Base-by-base conservation (phyloP, 2,797 vertebrate species). In the Gephyroberyx darwinii region DNA sequence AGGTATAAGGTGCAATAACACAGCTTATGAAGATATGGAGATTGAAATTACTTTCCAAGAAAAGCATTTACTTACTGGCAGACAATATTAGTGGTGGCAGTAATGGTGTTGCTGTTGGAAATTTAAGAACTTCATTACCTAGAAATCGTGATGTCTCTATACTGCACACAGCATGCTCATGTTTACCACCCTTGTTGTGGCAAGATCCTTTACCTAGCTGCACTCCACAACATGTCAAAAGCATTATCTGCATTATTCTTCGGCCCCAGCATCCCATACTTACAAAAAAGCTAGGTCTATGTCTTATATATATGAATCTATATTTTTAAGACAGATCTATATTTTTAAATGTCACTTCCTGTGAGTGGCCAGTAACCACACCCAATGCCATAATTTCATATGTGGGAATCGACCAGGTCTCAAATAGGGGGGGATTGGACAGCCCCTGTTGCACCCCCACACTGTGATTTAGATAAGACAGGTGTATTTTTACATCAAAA, bases 401-500 rank as follows among this genome's bases (percentile, higher is more conserved):
- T 35, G 33, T n/a, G 14, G 22, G 50, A 14, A 57, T 45, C 20
- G 8, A 35, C 3, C 20, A 17, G 53, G 10, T 59, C 30, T 41
- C 41, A 47, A 78, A 37, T 69, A 3, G 26, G 26, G 26, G 26
- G 26, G 14, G 26, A n/a, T 26, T 26, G 33, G 8, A 35, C 33
- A 8, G 5, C 8, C 33, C 1, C 33, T 35, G 33, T 35, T 35
- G 33, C 33, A 35, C 6, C 5, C 33, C 33, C 33, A 7, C 33
- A 7, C 8, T 2, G 33, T 35, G 33, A 35, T 35, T 35, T 35
- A 35, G 33, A 35, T 35, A 35, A 35, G 33, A 68, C 19, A 71
- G 51, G n/a, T 58, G 20, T 48, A 57, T 72, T 66, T 83, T 74
- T 74, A 30, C 61, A 71, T 59, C 47, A 71, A 62, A 47, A 60